These are phyloP conservation scores for Clitarchus hookeri DNA, from an alignment of 2,888 invertebrate genomes.

Conservation along the genomic window DNA sequence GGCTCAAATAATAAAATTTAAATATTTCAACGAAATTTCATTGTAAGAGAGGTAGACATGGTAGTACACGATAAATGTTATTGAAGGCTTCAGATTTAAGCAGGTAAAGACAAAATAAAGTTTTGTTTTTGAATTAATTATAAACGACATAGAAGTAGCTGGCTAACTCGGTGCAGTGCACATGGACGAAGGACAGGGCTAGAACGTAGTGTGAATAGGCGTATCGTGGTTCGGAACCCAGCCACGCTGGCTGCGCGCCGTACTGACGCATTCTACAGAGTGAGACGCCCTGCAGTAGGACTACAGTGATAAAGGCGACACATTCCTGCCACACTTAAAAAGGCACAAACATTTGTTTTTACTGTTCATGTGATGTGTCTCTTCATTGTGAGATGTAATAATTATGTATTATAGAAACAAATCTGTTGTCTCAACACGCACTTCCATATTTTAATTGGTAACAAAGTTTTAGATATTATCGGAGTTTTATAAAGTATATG, in stretches of 20 bases:
- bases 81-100: too few relatives aligned
- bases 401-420: background rate
- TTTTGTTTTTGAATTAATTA: too few relatives aligned
- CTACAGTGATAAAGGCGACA: background rate
- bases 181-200: background rate
- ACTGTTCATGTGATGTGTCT: conserved; percentile 14
- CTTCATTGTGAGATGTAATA: background rate
- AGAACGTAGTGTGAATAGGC: background rate
- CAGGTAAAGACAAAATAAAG: too few relatives aligned
- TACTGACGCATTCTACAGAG: background rate
- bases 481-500: background rate
- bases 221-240: background rate
- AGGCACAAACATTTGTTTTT: background rate
- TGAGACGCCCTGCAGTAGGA: background rate
- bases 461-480: background rate
- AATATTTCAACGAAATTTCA: too few relatives aligned
- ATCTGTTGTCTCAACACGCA: background rate
- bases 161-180: background rate
- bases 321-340: background rate
- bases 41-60: too few relatives aligned
- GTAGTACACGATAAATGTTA: too few relatives aligned
- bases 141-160: background rate
- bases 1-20: too few relatives aligned
- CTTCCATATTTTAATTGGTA: conserved; percentile 2
- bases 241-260: background rate